Conservation (phyloP, 2,797 vertebrate species). For the Nannoperca obscura region DNA sequence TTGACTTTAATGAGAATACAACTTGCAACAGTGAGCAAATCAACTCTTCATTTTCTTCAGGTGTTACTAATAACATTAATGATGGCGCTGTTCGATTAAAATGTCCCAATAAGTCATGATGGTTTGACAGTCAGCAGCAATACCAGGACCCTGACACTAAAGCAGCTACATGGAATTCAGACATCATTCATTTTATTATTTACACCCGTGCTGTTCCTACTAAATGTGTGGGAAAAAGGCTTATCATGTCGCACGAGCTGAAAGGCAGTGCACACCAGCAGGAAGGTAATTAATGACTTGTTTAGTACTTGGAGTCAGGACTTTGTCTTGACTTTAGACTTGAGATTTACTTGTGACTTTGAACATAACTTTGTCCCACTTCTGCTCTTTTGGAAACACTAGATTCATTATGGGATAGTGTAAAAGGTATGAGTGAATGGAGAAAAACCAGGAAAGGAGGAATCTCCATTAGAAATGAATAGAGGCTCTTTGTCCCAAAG, state of each 20-base stretch:
- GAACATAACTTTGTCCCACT: background rate
- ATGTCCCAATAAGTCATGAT: background rate
- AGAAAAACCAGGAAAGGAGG: conserved; percentile 40
- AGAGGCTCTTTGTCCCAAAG: conserved; percentile 43
- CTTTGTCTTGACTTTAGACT: conserved; percentile 2
- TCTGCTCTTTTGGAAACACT: background rate
- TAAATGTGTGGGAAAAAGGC: background rate
- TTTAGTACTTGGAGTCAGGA: background rate
- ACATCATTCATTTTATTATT: background rate
- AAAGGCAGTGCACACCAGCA: background rate
- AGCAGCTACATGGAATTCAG: conserved; percentile 9
- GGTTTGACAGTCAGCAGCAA: background rate
- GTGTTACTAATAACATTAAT: background rate
- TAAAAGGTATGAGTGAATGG: conserved; percentile 15
- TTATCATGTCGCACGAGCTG: background rate
- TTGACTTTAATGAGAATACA: background rate
- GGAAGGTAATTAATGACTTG: background rate
- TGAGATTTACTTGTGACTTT: background rate
- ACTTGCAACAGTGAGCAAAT: background rate
- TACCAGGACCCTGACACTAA: conserved; percentile 4
- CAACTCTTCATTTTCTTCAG: background rate
- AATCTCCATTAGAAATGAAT: conserved; percentile 55
- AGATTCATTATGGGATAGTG: background rate
- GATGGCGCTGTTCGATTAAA: background rate
- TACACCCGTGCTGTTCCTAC: background rate